These are phyloP conservation scores for Oscheius myriophilus DNA, from an alignment of 2,888 invertebrate genomes.

Conservation along the genomic window DNA sequence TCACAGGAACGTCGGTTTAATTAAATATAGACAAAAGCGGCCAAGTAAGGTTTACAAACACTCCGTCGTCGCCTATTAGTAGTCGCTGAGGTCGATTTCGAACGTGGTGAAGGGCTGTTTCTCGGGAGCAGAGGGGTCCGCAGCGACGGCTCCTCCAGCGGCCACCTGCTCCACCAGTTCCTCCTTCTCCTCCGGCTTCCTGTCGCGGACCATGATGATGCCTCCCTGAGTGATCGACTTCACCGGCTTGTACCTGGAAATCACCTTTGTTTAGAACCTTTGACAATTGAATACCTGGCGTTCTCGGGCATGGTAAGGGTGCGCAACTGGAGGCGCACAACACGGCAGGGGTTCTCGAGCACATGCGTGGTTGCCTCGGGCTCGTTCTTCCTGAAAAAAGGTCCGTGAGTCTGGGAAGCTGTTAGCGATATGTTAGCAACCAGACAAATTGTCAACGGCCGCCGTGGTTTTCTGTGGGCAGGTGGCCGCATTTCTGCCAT, in stretches of 20 bases:
- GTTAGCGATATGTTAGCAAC: slow-evolving; percentile 18
- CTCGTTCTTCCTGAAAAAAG: slow-evolving; percentile 30
- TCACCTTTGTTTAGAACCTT: slow-evolving; percentile 72
- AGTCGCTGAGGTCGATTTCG: slow-evolving; percentile 46
- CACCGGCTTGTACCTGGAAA: slow-evolving; percentile 80
- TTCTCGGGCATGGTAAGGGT: slow-evolving; percentile 83
- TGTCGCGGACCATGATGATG: slow-evolving; percentile 90
- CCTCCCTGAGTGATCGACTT: slow-evolving; percentile 87
- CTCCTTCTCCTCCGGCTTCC: slow-evolving; percentile 78
- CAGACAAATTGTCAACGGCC: slow-evolving; percentile 20
- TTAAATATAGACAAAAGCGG: too few species aligned
- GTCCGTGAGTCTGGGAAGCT: slow-evolving; percentile 13
- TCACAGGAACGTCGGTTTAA: too few species aligned
- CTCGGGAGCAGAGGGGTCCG: slow-evolving; percentile 33
- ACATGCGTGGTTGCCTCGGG: slow-evolving; percentile 24
- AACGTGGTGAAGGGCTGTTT: slow-evolving; percentile 43
- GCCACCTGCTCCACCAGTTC: slow-evolving; percentile 61
- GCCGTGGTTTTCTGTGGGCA: slow-evolving; percentile 10
- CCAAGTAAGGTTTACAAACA: too few species aligned
- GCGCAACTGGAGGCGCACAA: slow-evolving; percentile 86
- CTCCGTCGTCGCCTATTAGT: slow-evolving; percentile 21
- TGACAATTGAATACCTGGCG: slow-evolving; percentile 34
- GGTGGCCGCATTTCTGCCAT: slow-evolving; percentile 13
- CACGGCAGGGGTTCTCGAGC: slow-evolving; percentile 90
- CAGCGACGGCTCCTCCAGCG: slow-evolving; percentile 34